Conservation (phyloP, 2,113 vertebrate genomes). For the Lepus timidus region DNA sequence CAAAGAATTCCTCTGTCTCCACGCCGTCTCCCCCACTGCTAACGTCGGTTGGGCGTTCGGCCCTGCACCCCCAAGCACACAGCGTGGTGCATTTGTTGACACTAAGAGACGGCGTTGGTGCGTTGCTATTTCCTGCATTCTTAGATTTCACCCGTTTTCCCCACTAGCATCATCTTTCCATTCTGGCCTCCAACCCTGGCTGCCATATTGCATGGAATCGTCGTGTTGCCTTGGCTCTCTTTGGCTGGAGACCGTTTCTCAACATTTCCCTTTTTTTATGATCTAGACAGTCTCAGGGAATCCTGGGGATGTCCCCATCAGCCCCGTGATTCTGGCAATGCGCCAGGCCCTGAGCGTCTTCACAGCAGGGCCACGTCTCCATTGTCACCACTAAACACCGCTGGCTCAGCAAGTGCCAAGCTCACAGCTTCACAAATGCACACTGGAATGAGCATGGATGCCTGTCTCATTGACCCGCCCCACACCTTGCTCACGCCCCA, state of each 20-base stretch:
- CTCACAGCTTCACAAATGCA: rapidly evolving
- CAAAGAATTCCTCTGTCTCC: not conserved
- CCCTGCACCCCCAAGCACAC: not conserved
- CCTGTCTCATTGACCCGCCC: rapidly evolving
- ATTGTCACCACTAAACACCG: rapidly evolving
- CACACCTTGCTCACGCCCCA: rapidly evolving
- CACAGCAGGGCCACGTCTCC: rapidly evolving
- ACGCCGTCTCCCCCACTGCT: rapidly evolving
- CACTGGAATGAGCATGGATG: too few relatives aligned
- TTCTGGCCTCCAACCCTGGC: not conserved
- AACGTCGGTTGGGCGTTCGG: not conserved
- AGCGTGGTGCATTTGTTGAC: not conserved
- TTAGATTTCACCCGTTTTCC: not conserved
- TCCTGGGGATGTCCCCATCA: not conserved
- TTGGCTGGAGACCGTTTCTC: not conserved
- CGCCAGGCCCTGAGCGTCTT: rapidly evolving
- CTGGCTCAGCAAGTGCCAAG: rapidly evolving
- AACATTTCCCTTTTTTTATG: not conserved
- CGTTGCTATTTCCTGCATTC: not conserved
- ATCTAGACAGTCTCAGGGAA: not conserved
- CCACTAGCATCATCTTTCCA: not conserved
- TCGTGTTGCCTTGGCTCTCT: not conserved
- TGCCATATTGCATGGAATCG: rapidly evolving
- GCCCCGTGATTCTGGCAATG: not conserved
- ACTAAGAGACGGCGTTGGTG: not conserved